Base-by-base conservation (phyloP, 2,888 invertebrate genomes). In the Patella depressa region DNA sequence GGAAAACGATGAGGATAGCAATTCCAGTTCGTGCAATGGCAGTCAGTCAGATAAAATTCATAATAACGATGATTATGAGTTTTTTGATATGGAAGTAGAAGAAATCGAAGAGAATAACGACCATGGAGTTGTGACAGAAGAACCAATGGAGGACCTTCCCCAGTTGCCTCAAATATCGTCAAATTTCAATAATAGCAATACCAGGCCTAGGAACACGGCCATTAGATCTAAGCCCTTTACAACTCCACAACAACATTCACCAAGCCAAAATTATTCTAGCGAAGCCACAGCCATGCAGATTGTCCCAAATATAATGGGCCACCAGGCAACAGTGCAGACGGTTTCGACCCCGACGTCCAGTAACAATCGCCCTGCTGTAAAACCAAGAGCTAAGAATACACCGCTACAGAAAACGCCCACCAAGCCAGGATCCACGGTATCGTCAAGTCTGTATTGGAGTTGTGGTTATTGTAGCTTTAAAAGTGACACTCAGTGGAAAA, bases 401-500 rank as follows among this genome's bases (percentile, higher is more conserved):
- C 53, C 72, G n/a, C 34, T 65, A 2, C 65, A 78, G 17, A 77
- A 74, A 11, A 57, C 79, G 24, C 79, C 74, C 54, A 12, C 71
- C 4, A 72, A 79, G 5, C 54, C 54, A 2, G 45, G 45, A 2
- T 65, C 34, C 11, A 82, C 83, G 34, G 84, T 83, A 17, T 83
- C 84, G 12, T 84, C 86, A 15, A 85, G 84, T 34, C 78, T 86
- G 17, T 87, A 87, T 75, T 88, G 86, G 88, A 86, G 84, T 72
- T 88, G 88, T 84, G 87, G 86, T 14, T 88, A 88, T 78, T 88
- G 88, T 77, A 78, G 81, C 17, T 88, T 85, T 79, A 85, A 86
- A 45, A 86, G 87, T 24, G 80, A 83, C 14, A 85, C 85, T 74
- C 86, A 88, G 78, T 79, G 84, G 12, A 86, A 85, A 76, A 82